phyloP scores from a whole-genome alignment of 2,113 vertebrate species.

The Sakesphorus luctuosus region DNA sequence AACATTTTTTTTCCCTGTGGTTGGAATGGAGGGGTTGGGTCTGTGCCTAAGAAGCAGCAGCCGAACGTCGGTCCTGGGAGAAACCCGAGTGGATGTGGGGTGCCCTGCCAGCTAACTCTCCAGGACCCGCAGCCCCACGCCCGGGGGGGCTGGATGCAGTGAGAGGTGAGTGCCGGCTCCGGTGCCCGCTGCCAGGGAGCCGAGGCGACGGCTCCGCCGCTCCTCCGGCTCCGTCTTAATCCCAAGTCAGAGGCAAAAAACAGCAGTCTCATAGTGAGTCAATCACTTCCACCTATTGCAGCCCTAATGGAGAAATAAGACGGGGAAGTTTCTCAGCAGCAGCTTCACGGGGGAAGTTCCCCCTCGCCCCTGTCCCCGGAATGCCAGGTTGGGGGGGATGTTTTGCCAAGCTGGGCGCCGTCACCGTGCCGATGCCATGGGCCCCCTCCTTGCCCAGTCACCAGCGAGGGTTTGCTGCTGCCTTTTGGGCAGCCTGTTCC shows the following conservation, averaged over 20 bases:
- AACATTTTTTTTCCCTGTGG: background rate
- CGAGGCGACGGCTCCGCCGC: background rate
- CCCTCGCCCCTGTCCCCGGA: background rate
- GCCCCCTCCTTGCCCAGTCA: background rate
- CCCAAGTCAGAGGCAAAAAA: slow-evolving; percentile 42
- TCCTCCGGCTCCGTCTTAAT: slow-evolving; percentile 3
- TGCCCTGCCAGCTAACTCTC: slow-evolving; percentile 49
- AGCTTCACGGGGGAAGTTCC: background rate
- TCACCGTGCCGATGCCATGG: accelerated
- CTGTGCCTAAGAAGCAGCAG: slow-evolving; percentile 43
- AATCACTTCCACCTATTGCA: slow-evolving; percentile 40
- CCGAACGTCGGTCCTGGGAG: slow-evolving; percentile 22
- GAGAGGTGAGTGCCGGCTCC: slow-evolving; percentile 65
- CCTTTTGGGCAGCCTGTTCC: background rate
- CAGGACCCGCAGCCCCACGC: slow-evolving; percentile 48
- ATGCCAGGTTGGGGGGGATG: background rate
- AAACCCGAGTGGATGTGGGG: slow-evolving; percentile 16
- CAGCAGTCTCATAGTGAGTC: slow-evolving; percentile 68
- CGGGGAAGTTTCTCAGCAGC: background rate
- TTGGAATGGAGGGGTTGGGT: slow-evolving; percentile 60
- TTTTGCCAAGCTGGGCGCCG: background rate
- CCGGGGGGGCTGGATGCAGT: slow-evolving; percentile 41
- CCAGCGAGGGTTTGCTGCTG: background rate
- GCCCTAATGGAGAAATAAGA: slow-evolving; percentile 25
- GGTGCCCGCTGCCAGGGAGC: background rate